Evolutionary conservation across 2,888 invertebrate species (phyloP).

Genomic region (Molanna angustata): DNA sequence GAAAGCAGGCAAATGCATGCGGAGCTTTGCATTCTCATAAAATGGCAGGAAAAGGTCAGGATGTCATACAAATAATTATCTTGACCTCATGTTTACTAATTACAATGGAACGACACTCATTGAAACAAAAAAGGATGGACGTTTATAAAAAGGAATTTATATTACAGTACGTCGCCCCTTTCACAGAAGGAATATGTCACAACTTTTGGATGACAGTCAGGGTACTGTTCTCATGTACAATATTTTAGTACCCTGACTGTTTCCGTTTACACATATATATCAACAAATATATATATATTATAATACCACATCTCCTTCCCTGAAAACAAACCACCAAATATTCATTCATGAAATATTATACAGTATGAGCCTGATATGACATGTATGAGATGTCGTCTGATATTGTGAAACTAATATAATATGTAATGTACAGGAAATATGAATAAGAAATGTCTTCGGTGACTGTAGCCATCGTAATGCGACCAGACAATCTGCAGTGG

Average conservation of each 20-base stretch:
- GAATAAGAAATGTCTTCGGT: constrained; percentile 31
- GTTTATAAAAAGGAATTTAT: constrained; percentile 44
- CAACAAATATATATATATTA: constrained; percentile 28
- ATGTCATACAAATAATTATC: constrained; percentile 60
- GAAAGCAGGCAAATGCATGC: constrained; percentile 73
- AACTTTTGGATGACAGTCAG: constrained; percentile 45
- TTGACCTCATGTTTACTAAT: constrained; percentile 52
- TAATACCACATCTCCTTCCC: constrained; percentile 42
- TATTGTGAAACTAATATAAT: constrained; percentile 36
- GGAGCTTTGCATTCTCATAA: constrained; percentile 55
- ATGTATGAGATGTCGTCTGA: constrained; percentile 53
- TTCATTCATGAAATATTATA: constrained; percentile 47
- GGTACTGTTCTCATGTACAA: constrained; percentile 30
- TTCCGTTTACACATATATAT: constrained; percentile 29
- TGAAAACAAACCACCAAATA: constrained; percentile 52
- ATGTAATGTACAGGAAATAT: constrained; percentile 33
- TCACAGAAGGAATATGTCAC: constrained; percentile 86
- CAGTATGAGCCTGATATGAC: constrained; percentile 33
- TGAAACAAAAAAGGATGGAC: constrained; percentile 57
- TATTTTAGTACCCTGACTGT: constrained; percentile 31
- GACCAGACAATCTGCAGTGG: constrained; percentile 27
- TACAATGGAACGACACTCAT: constrained; percentile 71
- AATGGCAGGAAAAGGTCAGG: constrained; percentile 64
- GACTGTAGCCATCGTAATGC: constrained; percentile 26
- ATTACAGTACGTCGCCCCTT: constrained; percentile 77